phyloP scores from a whole-genome alignment of 2,888 invertebrate species.

The Cancer borealis region DNA sequence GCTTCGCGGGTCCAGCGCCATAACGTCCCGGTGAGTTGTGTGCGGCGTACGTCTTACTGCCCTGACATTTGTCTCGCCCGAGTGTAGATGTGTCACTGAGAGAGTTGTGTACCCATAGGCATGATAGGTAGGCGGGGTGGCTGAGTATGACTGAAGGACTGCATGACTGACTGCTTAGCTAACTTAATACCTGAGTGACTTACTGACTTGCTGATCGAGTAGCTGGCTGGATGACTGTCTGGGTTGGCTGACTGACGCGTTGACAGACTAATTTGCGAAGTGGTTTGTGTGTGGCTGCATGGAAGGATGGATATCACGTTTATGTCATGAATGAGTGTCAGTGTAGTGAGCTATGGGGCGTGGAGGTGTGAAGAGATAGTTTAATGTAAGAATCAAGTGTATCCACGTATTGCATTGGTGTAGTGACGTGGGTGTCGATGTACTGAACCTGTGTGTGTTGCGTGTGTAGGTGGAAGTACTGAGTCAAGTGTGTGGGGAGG shows the following conservation, averaged over 20 bases:
- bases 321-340: not conserved
- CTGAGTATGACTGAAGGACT: not conserved
- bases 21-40: constrained; percentile 36
- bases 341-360: not conserved
- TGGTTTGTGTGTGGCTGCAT: not conserved
- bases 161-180: not conserved
- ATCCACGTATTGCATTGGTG: not conserved
- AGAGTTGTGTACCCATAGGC: not conserved
- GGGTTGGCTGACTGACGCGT: not conserved
- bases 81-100: not conserved
- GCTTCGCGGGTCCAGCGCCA: constrained; percentile 14
- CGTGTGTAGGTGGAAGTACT: not conserved
- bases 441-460: too few relatives aligned
- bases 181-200: not conserved
- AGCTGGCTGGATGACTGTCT: not conserved
- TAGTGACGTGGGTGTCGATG: too few relatives aligned
- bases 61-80: not conserved
- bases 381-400: not conserved
- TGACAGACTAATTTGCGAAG: not conserved
- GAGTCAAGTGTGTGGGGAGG: not conserved
- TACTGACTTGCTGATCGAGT: not conserved
- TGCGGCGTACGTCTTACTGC: not conserved
- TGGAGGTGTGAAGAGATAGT: not conserved
- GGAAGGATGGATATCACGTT: not conserved
- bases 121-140: not conserved